phyloP scores from a whole-genome alignment of 2,113 vertebrate genomes.

The Trematocara stigmaticum region DNA sequence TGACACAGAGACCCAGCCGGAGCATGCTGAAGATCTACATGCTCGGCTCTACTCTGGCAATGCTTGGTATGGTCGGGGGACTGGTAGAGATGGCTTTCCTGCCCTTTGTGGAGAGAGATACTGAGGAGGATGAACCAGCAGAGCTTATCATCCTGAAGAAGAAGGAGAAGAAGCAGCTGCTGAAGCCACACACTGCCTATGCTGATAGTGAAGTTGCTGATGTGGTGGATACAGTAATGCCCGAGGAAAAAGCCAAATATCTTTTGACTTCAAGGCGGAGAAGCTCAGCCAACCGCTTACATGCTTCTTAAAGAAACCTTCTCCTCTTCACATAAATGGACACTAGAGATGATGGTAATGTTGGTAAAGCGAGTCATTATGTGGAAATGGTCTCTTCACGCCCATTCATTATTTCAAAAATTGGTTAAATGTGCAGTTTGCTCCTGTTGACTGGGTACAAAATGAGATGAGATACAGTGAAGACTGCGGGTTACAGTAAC shows the following conservation, averaged over 20 bases:
- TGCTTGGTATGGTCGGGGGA: conserved; percentile 78
- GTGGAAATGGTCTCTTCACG: not conserved
- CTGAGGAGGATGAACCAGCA: conserved; percentile 39
- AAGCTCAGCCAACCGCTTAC: conserved; percentile 42
- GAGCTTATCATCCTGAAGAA: not conserved
- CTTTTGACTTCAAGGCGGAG: conserved; percentile 12
- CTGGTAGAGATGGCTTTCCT: conserved; percentile 80
- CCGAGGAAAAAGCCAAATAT: conserved; percentile 37
- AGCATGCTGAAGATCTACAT: conserved; percentile 84
- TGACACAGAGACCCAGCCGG: conserved; percentile 75
- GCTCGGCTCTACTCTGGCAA: conserved; percentile 82
- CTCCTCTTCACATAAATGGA: not conserved
- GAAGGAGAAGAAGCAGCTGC: not conserved
- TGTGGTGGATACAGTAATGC: not conserved
- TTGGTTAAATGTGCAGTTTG: not conserved
- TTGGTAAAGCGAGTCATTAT: not conserved
- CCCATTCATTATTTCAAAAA: conserved; percentile 1
- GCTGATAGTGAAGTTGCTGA: conserved; percentile 7
- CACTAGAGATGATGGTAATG: not conserved
- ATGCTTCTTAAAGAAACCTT: conserved; percentile 53
- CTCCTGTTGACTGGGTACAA: not conserved
- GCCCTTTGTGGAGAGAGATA: conserved; percentile 69
- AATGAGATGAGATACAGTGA: not conserved
- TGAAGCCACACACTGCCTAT: not conserved
- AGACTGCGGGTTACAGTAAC: conserved; percentile 32